A percentile compares a stretch with the other conserved stretches of the same genome.
Evolutionary conservation across 1,140 invertebrate species (phyloP).

Genomic region (Parasteatoda tepidariorum): DNA sequence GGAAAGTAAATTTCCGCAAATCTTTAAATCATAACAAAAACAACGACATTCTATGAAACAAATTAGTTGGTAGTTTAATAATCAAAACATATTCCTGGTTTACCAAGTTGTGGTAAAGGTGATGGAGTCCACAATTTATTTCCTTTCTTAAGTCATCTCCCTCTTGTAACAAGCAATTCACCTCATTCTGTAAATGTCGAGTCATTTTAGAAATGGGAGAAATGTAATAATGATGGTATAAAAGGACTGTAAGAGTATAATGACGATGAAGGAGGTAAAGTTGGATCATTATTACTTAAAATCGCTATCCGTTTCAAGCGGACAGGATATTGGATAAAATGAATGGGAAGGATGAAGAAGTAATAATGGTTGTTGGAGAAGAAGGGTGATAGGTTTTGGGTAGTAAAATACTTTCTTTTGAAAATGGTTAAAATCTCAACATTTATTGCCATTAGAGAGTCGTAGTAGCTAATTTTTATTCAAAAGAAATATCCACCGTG

Average conservation of each 20-base stretch:
- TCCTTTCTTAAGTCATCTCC: not conserved
- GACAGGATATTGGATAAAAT: constrained; percentile 20
- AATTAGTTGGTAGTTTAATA: too few species aligned
- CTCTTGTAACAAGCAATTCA: not conserved
- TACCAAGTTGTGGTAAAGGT: not conserved
- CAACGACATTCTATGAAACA: too few species aligned
- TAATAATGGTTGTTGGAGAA: constrained; percentile 4
- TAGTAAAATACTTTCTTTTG: not conserved
- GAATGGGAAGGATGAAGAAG: constrained; percentile 18
- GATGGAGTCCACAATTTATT: not conserved
- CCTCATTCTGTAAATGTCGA: constrained; percentile 7
- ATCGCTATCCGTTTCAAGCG: not conserved
- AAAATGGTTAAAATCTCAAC: not conserved
- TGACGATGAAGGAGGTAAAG: not conserved
- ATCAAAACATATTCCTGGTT: too few species aligned
- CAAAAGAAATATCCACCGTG: too few species aligned
- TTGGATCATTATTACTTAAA: constrained; percentile 12
- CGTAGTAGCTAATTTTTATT: not conserved
- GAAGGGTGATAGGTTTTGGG: not conserved
- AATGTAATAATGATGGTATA: constrained; percentile 6
- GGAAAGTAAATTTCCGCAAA: too few species aligned
- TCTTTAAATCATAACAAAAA: too few species aligned
- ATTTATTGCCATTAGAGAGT: not conserved
- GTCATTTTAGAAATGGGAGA: constrained; percentile 6
- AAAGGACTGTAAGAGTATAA: constrained; percentile 8